Evolutionary conservation across 2,888 invertebrate species (phyloP).

Genomic region (Mythimna lalbum): DNA sequence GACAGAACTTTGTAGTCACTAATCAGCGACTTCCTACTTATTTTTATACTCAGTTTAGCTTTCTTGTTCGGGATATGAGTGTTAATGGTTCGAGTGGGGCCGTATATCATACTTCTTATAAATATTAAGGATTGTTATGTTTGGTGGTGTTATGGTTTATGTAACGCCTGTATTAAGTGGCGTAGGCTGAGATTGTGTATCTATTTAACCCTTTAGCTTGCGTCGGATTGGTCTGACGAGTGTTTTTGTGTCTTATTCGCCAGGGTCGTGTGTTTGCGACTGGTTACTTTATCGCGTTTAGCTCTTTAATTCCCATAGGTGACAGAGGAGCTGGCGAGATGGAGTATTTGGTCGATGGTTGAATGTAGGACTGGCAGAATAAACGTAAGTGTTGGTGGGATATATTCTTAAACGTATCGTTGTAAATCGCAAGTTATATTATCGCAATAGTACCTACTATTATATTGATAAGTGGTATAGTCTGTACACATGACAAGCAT

Average conservation of each 20-base stretch:
- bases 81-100: constrained; percentile 67
- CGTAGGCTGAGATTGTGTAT: not conserved
- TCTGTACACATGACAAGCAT: not conserved
- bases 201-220: no score
- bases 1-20: constrained; percentile 78
- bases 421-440: not conserved
- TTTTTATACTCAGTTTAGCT: constrained; percentile 59
- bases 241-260: no score
- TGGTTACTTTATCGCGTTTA: no score
- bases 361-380: no score
- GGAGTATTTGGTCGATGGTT: no score
- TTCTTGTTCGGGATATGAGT: constrained; percentile 60
- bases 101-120: constrained; percentile 56
- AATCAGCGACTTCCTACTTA: constrained; percentile 75
- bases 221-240: no score
- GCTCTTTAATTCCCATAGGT: no score
- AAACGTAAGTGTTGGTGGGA: no score
- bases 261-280: no score
- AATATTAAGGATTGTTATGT: constrained; percentile 24
- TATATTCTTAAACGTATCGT: not conserved
- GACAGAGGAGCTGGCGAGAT: no score
- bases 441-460: not conserved
- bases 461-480: not conserved
- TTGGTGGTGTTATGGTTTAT: constrained; percentile 23
- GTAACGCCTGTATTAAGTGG: not conserved